Base-by-base conservation (phyloP, 1,140 invertebrate species). In the Nephotettix cincticeps region DNA sequence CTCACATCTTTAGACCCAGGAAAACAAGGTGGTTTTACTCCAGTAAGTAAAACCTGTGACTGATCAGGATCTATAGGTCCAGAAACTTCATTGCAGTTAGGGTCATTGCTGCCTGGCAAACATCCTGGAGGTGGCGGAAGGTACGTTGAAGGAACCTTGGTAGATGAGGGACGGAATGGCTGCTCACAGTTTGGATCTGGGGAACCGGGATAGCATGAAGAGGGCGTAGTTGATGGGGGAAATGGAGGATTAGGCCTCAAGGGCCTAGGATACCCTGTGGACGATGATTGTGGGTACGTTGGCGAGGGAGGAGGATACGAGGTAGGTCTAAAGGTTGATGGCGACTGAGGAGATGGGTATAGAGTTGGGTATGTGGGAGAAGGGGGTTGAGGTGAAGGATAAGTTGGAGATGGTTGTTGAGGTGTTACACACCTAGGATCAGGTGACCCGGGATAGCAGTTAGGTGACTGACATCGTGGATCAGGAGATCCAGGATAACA, bases 361-460 rank as follows among this genome's bases (percentile, higher is more conserved):
- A 40, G 70, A 69, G 47, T 0, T 40, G 74, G 69, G 28, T 69
- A 40, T 0, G 75, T 75, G 3, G 74, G 54, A 14, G 74, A 67
- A 54, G 70, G 71, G 23, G 68, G 58, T 40, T 76, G 73, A 73
- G 71, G 68, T 64, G 77, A 79, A 13, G 82, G 79, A 75, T 83
- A 81, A 13, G 71, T 78, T 11, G 76, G 78, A 45, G 76, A 75
- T 64, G 78, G 80, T 17, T 67, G 71, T 17, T 77, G 74, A 6
- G 74, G 72, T 64, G 72, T 65, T 25, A 47, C 82, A 72, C 83
- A 84, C 68, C 81, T 74, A 28, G 82, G 83, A 77, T 84, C 81
- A 1, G 74, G 77, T n/a, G 77, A 80, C 58, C 82, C 82, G 21
- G 79, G 81, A 72, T 76, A 81, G 69, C 80, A 83, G 6, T 73